Conservation (phyloP, 2,888 invertebrate genomes). For the Cephus nigrinus region DNA sequence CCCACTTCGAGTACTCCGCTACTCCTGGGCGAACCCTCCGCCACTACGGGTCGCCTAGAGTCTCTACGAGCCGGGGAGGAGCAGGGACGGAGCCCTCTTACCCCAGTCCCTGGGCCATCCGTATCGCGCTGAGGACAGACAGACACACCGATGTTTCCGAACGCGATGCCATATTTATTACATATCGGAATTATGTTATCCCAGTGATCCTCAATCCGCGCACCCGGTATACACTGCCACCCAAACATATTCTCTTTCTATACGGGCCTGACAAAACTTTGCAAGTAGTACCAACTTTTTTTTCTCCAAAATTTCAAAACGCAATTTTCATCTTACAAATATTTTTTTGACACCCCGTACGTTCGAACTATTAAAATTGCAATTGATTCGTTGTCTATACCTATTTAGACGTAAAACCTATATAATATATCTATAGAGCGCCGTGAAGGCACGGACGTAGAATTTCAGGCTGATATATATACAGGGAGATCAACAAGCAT, state of each 20-base stretch:
- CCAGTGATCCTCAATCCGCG: conserved; percentile 10
- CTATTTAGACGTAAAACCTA: background rate
- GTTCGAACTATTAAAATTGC: background rate
- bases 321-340: background rate
- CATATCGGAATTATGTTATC: conserved; percentile 59
- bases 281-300: background rate
- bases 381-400: background rate
- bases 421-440: background rate
- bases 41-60: conserved; percentile 25
- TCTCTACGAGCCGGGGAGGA: conserved; percentile 2
- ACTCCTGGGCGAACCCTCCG: conserved; percentile 43
- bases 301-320: background rate
- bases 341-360: background rate
- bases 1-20: conserved; percentile 64
- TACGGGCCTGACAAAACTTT: background rate
- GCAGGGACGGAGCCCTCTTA: background rate
- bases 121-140: conserved; percentile 43
- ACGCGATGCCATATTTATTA: conserved; percentile 53
- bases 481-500: background rate
- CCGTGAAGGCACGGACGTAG: background rate
- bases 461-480: background rate
- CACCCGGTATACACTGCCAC: background rate
- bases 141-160: conserved; percentile 52
- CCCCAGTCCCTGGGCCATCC: background rate
- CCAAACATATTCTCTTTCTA: background rate